These are phyloP conservation scores for Eucidaris tribuloides DNA, from an alignment of 35 echinoderm and acorn worm genomes.

Conservation along the genomic window DNA sequence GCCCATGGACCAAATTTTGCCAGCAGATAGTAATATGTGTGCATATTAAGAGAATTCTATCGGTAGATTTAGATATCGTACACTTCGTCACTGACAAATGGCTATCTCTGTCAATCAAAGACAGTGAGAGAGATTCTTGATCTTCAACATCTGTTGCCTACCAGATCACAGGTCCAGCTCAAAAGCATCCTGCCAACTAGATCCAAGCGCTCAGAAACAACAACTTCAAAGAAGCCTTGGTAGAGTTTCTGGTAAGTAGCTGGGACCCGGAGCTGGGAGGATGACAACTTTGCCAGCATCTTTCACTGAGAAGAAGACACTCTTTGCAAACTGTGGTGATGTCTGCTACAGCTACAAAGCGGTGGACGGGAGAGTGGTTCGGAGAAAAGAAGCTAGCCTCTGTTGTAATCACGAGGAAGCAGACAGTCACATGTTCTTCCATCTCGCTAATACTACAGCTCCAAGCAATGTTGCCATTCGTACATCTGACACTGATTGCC, in stretches of 20 bases:
- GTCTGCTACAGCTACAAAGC: too few species aligned
- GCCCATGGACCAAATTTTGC: too few species aligned
- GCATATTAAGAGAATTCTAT: not conserved
- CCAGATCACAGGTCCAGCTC: too few species aligned
- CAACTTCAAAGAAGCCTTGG: too few species aligned
- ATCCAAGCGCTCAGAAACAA: not conserved
- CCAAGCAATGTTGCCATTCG: slow-evolving; percentile 4
- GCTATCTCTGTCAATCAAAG: too few species aligned
- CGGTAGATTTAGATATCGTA: not conserved
- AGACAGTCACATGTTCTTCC: not conserved
- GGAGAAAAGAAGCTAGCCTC: not conserved
- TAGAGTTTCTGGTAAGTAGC: too few species aligned
- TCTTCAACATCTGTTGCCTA: not conserved
- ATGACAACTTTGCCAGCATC: slow-evolving; percentile 1
- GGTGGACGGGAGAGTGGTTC: not conserved
- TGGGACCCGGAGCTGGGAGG: not conserved
- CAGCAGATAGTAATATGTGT: too few species aligned
- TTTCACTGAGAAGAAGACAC: not conserved
- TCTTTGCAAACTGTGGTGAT: too few species aligned
- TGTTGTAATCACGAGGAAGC: slow-evolving; percentile 10
- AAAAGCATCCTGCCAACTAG: not conserved
- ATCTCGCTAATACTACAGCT: not conserved
- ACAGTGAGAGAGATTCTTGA: not conserved
- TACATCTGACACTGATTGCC: slow-evolving; percentile 5
- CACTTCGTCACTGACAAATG: not conserved